Evolutionary conservation across 92 coral and sea anemone species (phyloP).

Genomic region (Pocillopora grandis): DNA sequence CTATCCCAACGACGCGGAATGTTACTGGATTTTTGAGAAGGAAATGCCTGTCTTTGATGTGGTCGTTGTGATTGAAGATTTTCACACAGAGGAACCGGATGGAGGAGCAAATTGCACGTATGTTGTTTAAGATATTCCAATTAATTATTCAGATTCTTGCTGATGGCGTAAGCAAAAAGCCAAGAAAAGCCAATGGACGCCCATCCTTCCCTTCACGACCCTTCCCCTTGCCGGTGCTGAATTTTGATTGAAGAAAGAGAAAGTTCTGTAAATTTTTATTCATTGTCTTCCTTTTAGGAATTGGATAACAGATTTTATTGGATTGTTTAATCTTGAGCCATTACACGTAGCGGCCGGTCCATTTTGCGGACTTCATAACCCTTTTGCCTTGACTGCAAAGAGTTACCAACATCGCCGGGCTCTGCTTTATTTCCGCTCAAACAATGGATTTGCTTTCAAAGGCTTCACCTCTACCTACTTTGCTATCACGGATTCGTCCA

Average conservation of each 20-base stretch:
- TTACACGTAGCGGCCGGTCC: conserved; percentile 14
- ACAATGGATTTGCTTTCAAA: neutral
- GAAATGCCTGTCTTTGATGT: neutral
- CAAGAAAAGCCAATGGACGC: too few relatives aligned
- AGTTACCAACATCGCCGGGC: neutral
- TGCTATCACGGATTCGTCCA: neutral
- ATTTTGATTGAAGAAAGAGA: too few relatives aligned
- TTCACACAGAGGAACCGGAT: neutral
- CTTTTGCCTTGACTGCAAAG: conserved; percentile 11
- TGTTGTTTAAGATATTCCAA: neutral
- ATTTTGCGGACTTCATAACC: conserved; percentile 4
- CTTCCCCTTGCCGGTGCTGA: too few relatives aligned
- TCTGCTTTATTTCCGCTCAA: conserved; percentile 3
- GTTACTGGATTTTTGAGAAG: neutral
- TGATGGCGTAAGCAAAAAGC: too few relatives aligned
- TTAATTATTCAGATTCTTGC: too few relatives aligned
- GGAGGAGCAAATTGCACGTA: conserved; percentile 40
- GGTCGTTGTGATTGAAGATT: conserved; percentile 4
- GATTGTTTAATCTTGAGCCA: neutral
- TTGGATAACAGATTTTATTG: conserved; percentile 10
- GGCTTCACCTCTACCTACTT: conserved; percentile 26
- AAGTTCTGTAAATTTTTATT: too few relatives aligned
- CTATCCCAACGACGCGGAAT: neutral
- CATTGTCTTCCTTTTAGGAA: neutral
- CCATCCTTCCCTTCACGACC: too few relatives aligned